Base-by-base conservation (phyloP, 1,140 invertebrate species). In the Saccostrea glomerata region DNA sequence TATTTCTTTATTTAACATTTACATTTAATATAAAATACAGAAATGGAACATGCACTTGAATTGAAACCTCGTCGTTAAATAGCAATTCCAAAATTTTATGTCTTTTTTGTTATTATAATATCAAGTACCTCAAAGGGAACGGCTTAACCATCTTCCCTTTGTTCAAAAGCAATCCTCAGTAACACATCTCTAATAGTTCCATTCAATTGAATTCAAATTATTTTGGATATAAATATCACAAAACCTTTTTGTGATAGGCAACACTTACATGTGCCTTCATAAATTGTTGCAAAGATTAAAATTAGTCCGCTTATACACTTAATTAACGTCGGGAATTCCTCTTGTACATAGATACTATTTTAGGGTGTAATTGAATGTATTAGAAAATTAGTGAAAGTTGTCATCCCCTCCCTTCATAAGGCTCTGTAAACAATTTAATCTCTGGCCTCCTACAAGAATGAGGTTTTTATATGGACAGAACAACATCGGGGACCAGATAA, bases 401-500 rank as follows among this genome's bases (percentile, higher is more conserved):
- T 77, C 70, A 77, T 77, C 70, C 70, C 25, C 70, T 77, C 70
- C 70, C 70, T 77, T 77, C 25, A 77, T 77, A 77, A 77, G 70
- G 25, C 70, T 30, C 23, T 0, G 70, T 77, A 77, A 77, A 77
- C 70, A 77, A 30, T 11, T 77, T 77, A 77, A 77, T 77, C 70
- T 25, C 15, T 12, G 30, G 70, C 70, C 70, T 77, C 70, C 70
- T 77, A 77, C 70, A 77, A 77, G 23, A 77, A 15, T 36, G 70
- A 36, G 25, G 1, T 30, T 15, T 77, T 30, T 77, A 77, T 63
- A 77, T 36, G 70, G 70, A 36, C 11, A 77, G 70, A 25, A 77
- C 70, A 11, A 36, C 23, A 36, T 30, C 11, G 12, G 3, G 30
- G 47, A 9, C 3, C 25, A 77, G 70, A 77, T 77, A 36, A 77